Base-by-base conservation (phyloP, 2,113 vertebrate species). In the Helogale parvula region DNA sequence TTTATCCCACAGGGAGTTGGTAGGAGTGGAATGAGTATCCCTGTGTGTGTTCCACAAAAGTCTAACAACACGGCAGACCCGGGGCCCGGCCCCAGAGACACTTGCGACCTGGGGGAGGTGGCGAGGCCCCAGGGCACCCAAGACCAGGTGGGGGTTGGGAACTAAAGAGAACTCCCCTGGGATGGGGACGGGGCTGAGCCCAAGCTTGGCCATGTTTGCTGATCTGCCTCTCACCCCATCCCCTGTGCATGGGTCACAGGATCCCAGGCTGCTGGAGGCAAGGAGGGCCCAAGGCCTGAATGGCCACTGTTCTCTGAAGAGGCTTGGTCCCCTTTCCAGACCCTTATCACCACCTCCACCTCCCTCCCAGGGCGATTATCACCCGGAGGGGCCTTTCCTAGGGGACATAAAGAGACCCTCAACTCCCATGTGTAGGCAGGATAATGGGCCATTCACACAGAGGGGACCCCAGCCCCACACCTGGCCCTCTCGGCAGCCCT, bases 401-500 rank as follows among this genome's bases (percentile, higher is more conserved):
- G 82, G 77, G 72, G 91, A 71, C 92, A 97, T 92, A 97, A 97
- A 97, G 72, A 96, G 92, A 91, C 95, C 95, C 96, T 97, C 95
- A 66, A 25, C 57, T 88, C 89, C 88, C 94, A 86, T 93, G 90
- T 96, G 54, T 33, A 72, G 83, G 79, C 92, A 3, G 87, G 81
- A 98, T 94, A 97, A 98, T 92, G 93, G 90, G 81, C 96, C 92
- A 97, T 97, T 97, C 97, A 97, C 96, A 86, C 41, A 1, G 90
- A 94, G 66, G 93, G 82, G 92, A 95, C 96, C 96, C 92, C 94
- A 74, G 92, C 74, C 96, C 95, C 96, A 98, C 98, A 98, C 97
- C 97, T 98, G 98, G 98, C 88, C 90, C 97, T 98, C 97, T 97
- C 84, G 86, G 94, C 97, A 89, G 95, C 77, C 84, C 63, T 25